Conservation (phyloP, 1,140 invertebrate genomes). For the Achroia grisella region DNA sequence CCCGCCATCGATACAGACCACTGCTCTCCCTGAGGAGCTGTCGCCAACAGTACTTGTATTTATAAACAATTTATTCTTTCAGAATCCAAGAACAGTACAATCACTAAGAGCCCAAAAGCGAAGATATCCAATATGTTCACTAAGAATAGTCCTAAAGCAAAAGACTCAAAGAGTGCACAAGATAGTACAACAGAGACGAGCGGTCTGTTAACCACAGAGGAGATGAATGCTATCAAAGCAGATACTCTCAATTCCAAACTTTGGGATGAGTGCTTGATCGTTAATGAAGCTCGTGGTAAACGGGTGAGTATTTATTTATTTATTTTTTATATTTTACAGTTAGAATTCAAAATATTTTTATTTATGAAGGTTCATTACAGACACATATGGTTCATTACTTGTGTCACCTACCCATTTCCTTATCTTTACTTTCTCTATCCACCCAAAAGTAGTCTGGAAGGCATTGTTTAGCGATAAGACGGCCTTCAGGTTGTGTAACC, state of each 20-base stretch:
- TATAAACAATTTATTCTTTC: conserved; percentile 1
- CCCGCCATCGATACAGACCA: too few species aligned
- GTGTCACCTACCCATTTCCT: too few species aligned
- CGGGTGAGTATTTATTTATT: conserved; percentile 68
- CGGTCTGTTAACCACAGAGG: conserved; percentile 37
- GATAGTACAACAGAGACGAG: conserved; percentile 7
- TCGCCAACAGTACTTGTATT: background rate
- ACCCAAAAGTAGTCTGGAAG: too few species aligned
- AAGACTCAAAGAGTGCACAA: conserved; percentile 26
- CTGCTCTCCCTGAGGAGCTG: background rate
- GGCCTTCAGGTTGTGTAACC: too few species aligned
- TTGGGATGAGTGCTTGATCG: conserved; percentile 77
- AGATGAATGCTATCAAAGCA: conserved; percentile 73
- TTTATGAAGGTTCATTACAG: too few species aligned
- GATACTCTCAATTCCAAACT: conserved; percentile 80
- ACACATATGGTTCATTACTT: too few species aligned
- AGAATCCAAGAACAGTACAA: conserved; percentile 5
- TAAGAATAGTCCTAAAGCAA: conserved; percentile 19
- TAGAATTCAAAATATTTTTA: too few species aligned
- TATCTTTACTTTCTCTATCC: too few species aligned
- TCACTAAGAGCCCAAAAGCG: conserved; percentile 15
- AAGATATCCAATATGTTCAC: conserved; percentile 29
- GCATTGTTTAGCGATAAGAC: too few species aligned
- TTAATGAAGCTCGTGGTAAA: conserved; percentile 64
- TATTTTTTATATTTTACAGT: too few species aligned